These are phyloP conservation scores for Oreochromis spilurus DNA, from an alignment of 2,113 vertebrate genomes.

Conservation along the genomic window DNA sequence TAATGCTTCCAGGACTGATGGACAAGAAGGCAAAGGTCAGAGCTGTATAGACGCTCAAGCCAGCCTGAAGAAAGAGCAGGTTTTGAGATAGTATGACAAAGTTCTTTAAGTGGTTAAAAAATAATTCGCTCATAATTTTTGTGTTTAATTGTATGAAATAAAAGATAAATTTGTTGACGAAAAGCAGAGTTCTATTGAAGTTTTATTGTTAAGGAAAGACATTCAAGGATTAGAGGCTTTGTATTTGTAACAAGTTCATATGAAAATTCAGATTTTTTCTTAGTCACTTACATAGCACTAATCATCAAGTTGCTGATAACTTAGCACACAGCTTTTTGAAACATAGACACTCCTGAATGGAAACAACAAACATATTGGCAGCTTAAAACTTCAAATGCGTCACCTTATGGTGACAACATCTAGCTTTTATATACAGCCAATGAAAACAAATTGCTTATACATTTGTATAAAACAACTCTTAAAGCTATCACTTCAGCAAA, in stretches of 20 bases:
- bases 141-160: neutral
- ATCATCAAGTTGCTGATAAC: neutral
- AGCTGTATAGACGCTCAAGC: neutral
- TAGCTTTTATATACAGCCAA: neutral
- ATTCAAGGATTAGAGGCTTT: neutral
- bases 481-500: neutral
- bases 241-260: neutral
- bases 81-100: neutral
- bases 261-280: neutral
- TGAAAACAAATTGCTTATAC: neutral
- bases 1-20: constrained; percentile 64
- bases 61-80: neutral
- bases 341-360: neutral
- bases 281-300: neutral
- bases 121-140: neutral
- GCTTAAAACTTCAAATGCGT: neutral
- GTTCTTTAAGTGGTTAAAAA: neutral
- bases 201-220: neutral
- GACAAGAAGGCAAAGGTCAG: constrained; percentile 66
- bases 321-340: neutral
- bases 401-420: neutral
- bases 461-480: neutral
- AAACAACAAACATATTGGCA: neutral
- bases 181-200: neutral
- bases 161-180: neutral